Base-by-base conservation (phyloP, 1,140 invertebrate species). In the Drosophila ambigua region DNA sequence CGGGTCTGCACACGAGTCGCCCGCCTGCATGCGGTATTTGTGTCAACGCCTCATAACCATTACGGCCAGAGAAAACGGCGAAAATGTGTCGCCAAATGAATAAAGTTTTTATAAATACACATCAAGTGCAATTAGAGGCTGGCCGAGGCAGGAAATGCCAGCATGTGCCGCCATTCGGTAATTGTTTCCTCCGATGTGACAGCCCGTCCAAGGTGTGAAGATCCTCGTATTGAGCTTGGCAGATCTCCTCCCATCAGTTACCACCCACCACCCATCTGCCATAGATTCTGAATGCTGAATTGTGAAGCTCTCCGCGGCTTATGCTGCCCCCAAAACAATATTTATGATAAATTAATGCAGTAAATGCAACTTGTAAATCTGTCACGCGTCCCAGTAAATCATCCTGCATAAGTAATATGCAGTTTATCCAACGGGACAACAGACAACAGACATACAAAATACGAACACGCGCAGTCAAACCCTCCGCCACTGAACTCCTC, bases 281-380 rank as follows among this genome's bases (percentile, higher is more conserved):
- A 31, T n/a, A 7, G 28, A 49, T 57, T 35, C 8, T 9, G 7
- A 28, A 15, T 8, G 20, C 50, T 16, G 16, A 16, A 16, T 16
- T 16, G 0, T 16, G 16, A 44, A 68, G 35, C 35, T 39, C 35
- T 39, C 0, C 2, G 5, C 3, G 31, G 31, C 31, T 35, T 35
- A 57, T 24, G 52, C 51, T 20, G 24, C 20, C 24, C 31, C 24
- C n/a, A 41, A 31, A 39, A 26, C 54, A 59, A 49, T 81, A 76
- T 69, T 82, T 83, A 88, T 88, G 79, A 88, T 89, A 68, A 88
- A 88, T 88, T 74, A 89, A 76, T 77, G 84, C 77, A 65, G 76
- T 89, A 80, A 88, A 79, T 80, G 69, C 84, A 89, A 84, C 84
- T 84, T 88, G 84, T 88, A 88, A 88, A 88, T 88, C 84, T 88